Base-by-base conservation (phyloP, 2,888 invertebrate genomes). In the Cheiracanthium punctorium region DNA sequence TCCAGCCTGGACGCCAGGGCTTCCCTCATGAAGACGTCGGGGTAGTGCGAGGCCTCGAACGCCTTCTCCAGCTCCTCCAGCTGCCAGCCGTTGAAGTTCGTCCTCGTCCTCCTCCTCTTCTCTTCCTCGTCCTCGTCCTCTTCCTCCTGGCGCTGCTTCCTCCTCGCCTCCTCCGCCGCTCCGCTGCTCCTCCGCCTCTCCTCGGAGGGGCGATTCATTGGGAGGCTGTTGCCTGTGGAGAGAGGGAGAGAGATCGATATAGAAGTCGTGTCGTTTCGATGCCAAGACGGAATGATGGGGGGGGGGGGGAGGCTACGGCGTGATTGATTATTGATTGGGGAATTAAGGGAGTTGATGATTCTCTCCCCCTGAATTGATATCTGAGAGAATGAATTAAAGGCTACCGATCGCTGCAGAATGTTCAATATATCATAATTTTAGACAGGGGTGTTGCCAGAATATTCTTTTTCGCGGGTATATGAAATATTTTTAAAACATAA, bases 1-100 rank as follows among this genome's bases (percentile, higher is more conserved):
- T 98, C 98, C 89, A 99, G 94, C 90, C 98, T 94, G 94, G 98
- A 95, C 70, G 99, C 99, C 86, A 99, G 93, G 0, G 98, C 97
- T 92, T 99, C 99, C 90, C 99, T 94, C 98, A 99, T 98, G 94
- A 99, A 99, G 90, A 99, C 98, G 92, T 99, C 99, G 0, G 99
- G 99, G 93, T 99, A 99, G 93, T 98, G 97, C 73, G 95, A 95
- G 89, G 97, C 95, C 89, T 96, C 94, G 93, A 99, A 99, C 30
- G 99, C 99, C 89, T 97, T 93, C 92, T 99, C 99, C 91, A 99
- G 93, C 90, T 94, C 94, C 89, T 94, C 94, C 89, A 94, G 90
- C 90, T 94, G 94, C 94, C 94, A 94, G 43, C 93, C 93, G 88
- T 92, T 95, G 95, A 93, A 98, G 93, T 97, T 97, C 88, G 98